phyloP scores from a whole-genome alignment of 2,797 vertebrate species.

The Cynopterus sphinx region DNA sequence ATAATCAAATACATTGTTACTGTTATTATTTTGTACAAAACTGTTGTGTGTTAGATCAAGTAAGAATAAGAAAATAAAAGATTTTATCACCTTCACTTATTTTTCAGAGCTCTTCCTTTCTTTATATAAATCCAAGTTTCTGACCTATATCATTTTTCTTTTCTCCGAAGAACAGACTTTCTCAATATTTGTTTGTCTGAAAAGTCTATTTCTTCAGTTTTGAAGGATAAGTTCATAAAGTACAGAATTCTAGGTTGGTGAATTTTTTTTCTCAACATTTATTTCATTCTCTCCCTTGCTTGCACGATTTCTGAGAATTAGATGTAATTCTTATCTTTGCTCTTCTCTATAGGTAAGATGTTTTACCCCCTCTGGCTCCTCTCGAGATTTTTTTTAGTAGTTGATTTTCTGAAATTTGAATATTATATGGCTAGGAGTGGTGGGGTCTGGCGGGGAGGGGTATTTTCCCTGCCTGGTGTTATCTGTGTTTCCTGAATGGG shows the following conservation, averaged over 20 bases:
- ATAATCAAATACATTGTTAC: not conserved
- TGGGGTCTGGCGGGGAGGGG: too few relatives aligned
- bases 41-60: not conserved
- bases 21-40: not conserved
- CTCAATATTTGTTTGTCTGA: not conserved
- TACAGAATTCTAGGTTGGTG: not conserved
- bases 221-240: not conserved
- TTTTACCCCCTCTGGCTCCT: not conserved
- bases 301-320: not conserved
- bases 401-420: not conserved
- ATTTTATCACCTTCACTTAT: not conserved
- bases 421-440: not conserved
- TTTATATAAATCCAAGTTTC: not conserved
- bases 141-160: not conserved
- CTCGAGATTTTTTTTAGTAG: not conserved
- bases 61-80: not conserved
- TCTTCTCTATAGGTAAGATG: not conserved
- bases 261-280: not conserved
- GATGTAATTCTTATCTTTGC: not conserved
- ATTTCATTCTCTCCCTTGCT: not conserved
- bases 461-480: not conserved
- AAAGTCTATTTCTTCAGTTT: not conserved
- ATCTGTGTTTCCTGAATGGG: not conserved
- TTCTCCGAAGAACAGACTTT: not conserved
- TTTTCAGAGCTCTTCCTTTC: not conserved